A percentile compares a stretch with the other conserved stretches of the same genome.
phyloP scores from a whole-genome alignment of 2,113 vertebrate genomes.

The Xenopus borealis region DNA sequence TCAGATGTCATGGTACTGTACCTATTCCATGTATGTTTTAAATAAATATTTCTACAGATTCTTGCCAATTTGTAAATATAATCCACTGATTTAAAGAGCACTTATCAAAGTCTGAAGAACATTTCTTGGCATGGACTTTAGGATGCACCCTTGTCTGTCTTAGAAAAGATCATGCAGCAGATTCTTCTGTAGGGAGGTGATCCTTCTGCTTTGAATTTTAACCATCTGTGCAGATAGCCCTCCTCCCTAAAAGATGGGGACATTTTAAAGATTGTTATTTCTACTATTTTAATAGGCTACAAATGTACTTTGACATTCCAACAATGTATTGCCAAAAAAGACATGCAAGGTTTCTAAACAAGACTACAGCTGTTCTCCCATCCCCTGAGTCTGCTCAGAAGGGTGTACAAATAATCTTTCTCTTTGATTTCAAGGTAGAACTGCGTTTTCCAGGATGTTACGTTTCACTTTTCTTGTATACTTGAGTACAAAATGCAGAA shows the following conservation, averaged over 20 bases:
- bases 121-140: constrained; percentile 28
- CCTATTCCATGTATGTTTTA: too few relatives aligned
- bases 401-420: constrained; percentile 38
- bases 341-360: constrained; percentile 19
- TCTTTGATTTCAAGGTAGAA: constrained; percentile 39
- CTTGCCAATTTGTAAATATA: too few relatives aligned
- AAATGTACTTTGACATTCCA: constrained; percentile 43
- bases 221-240: constrained; percentile 30
- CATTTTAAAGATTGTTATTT: constrained; percentile 42
- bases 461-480: not conserved
- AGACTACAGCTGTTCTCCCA: constrained; percentile 46
- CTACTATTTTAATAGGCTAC: constrained; percentile 44
- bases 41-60: too few relatives aligned
- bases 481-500: not conserved
- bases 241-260: constrained; percentile 35
- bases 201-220: constrained; percentile 40
- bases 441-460: not conserved
- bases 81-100: too few relatives aligned
- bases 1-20: too few relatives aligned
- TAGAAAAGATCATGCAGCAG: not conserved
- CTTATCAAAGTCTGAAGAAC: constrained; percentile 20
- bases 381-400: constrained; percentile 36
- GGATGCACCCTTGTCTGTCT: constrained; percentile 2
- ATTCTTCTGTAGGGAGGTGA: constrained; percentile 4
- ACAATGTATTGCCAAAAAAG: constrained; percentile 11